These are phyloP conservation scores for Enteromius thamalakanensis DNA, from an alignment of 2,797 vertebrate genomes.

Conservation along the genomic window DNA sequence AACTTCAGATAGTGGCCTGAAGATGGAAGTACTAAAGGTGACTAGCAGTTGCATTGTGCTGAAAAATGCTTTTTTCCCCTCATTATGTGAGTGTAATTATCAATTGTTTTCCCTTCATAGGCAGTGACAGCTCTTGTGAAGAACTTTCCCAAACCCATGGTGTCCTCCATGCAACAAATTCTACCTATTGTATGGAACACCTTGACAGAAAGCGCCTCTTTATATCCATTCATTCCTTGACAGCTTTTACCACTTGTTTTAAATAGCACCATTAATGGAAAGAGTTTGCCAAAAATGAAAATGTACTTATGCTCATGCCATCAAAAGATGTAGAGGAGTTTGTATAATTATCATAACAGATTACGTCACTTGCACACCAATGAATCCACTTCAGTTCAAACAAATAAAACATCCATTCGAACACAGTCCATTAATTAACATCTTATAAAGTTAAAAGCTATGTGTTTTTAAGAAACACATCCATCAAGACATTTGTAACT, in stretches of 20 bases:
- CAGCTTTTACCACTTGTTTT: background rate
- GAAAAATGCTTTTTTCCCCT: background rate
- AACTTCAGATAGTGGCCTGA: slow-evolving; percentile 94
- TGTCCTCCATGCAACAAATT: slow-evolving; percentile 97
- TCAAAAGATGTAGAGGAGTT: background rate
- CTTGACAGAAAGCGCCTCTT: slow-evolving; percentile 94
- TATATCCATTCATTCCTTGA: slow-evolving; percentile 90
- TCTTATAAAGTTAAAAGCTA: background rate
- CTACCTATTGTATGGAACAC: slow-evolving; percentile 98
- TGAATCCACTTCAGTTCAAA: background rate
- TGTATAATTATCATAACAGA: background rate
- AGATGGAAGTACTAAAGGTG: slow-evolving; percentile 98
- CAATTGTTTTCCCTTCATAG: slow-evolving; percentile 67
- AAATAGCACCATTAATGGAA: background rate
- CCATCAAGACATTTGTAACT: background rate
- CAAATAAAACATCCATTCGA: background rate
- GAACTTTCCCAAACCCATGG: slow-evolving; percentile 98
- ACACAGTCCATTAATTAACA: background rate
- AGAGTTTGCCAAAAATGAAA: background rate
- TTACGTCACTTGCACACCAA: background rate
- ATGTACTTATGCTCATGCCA: background rate
- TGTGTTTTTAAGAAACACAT: background rate
- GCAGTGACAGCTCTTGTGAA: slow-evolving; percentile 97
- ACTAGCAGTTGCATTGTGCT: slow-evolving; percentile 31
- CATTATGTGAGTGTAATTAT: background rate